Conservation (phyloP, 2,113 vertebrate species). For the Crotalus helleri region DNA sequence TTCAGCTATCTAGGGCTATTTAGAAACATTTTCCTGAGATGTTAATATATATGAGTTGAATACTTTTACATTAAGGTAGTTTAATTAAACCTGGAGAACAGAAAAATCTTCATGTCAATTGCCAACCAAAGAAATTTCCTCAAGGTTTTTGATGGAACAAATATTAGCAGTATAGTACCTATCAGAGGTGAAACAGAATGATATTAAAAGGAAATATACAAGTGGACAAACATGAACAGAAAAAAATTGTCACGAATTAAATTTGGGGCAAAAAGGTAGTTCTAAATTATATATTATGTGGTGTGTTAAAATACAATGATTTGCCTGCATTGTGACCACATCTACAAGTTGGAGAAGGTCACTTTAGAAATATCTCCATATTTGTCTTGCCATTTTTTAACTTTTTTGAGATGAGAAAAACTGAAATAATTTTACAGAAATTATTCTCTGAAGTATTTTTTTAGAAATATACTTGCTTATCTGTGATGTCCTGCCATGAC, state of each 20-base stretch:
- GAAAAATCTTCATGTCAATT: slow-evolving; percentile 6
- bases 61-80: not conserved
- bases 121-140: not conserved
- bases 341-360: not conserved
- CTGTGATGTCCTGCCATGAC: not conserved
- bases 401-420: not conserved
- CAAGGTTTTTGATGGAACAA: slow-evolving; percentile 15
- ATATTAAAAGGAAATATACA: not conserved
- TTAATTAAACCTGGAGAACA: not conserved
- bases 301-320: not conserved
- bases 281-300: not conserved
- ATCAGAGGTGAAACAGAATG: not conserved
- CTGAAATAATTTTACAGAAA: not conserved
- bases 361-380: not conserved
- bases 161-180: not conserved
- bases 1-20: not conserved
- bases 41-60: not conserved
- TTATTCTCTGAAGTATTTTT: not conserved
- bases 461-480: not conserved
- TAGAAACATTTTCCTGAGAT: not conserved
- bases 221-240: not conserved
- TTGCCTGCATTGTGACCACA: not conserved
- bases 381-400: not conserved
- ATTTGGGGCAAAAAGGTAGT: not conserved
- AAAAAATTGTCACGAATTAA: not conserved